Percentiles rank a stretch among this genome's conserved stretches.
Conservation (phyloP, 2,888 invertebrate genomes). For the Saturnia japonica region DNA sequence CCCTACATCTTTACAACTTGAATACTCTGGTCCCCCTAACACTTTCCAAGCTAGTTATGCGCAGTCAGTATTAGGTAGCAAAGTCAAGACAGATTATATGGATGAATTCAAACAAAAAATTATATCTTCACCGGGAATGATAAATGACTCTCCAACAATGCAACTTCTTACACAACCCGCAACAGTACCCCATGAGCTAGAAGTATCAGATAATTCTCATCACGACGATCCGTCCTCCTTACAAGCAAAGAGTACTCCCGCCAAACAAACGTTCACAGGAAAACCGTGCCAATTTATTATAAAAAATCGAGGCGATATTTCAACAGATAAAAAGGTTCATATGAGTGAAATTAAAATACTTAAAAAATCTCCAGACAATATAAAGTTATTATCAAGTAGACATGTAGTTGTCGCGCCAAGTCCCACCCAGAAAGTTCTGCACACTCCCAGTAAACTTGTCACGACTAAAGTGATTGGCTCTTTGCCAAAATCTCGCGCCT, state of each 20-base stretch:
- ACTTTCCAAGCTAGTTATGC: slow-evolving; percentile 77
- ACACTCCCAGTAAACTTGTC: slow-evolving; percentile 63
- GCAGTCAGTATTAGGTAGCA: slow-evolving; percentile 65
- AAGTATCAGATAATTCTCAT: slow-evolving; percentile 54
- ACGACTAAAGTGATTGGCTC: slow-evolving; percentile 74
- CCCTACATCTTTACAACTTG: slow-evolving; percentile 53
- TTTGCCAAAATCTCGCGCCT: slow-evolving; percentile 53
- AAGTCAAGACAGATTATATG: slow-evolving; percentile 62
- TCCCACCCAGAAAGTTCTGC: slow-evolving; percentile 62
- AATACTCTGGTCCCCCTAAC: slow-evolving; percentile 66
- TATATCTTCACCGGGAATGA: slow-evolving; percentile 59
- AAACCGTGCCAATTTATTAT: slow-evolving; percentile 72
- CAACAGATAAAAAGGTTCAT: slow-evolving; percentile 63
- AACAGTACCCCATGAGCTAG: slow-evolving; percentile 62
- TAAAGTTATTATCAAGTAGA: slow-evolving; percentile 71
- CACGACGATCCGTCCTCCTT: slow-evolving; percentile 58
- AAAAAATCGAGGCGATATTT: slow-evolving; percentile 61
- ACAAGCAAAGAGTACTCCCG: slow-evolving; percentile 58
- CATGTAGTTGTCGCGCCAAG: slow-evolving; percentile 67
- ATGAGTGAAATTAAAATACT: slow-evolving; percentile 71
- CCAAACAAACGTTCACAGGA: slow-evolving; percentile 51
- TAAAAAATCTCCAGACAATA: slow-evolving; percentile 66
- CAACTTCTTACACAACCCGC: slow-evolving; percentile 68
- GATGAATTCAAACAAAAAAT: slow-evolving; percentile 64
- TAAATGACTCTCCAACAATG: slow-evolving; percentile 67